Evolutionary conservation across 2,888 invertebrate genomes (phyloP), one percentile per base, ranked within the genome.

Genomic region (Callimorpha dominula): DNA sequence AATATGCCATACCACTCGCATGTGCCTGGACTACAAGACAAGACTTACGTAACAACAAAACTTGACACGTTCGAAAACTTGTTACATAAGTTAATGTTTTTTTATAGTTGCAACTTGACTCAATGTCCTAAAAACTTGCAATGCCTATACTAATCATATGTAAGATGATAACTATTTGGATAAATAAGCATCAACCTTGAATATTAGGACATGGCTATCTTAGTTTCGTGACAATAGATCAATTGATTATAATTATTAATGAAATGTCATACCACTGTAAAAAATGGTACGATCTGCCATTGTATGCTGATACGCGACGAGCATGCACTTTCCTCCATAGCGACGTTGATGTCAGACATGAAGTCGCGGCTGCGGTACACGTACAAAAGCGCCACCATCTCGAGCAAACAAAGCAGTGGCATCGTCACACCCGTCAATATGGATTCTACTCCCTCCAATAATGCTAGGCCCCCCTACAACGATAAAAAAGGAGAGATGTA

Each of bases 281-380:
- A 67, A 31, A 92, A 79, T 4, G 95, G 95, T 75, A 94, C 85
- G 20, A 92, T 80, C 64, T 90, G 87, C 94, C 93, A 95, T 81
- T 92, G 93, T 11, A 85, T 79, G 73, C 79, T 77, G 57, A 95
- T 88, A 15, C 95, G 89, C 6, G 90, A 76, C 3, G 92, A 78
- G 80, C 95, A 95, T 8, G 87, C 70, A 79, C 90, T 93, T 0
- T 95, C 94, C 73, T 95, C 95, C 15, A 92, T 94, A 43, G 95
- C 91, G 11, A 94, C 49, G 71, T 92, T 87, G 84, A 94, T 85
- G 78, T 95, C 95, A 1, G 95, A 95, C 12, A 90, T 68, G 78
- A 95, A 95, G 82, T 95, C 95, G 62, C 73, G 84, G 71, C 91
- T 87, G 69, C 92, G 88, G 83, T 95, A 95, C 77, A 94, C 88